Conservation (phyloP, 92 coral and sea anemone genomes). For the Porites evermanni region DNA sequence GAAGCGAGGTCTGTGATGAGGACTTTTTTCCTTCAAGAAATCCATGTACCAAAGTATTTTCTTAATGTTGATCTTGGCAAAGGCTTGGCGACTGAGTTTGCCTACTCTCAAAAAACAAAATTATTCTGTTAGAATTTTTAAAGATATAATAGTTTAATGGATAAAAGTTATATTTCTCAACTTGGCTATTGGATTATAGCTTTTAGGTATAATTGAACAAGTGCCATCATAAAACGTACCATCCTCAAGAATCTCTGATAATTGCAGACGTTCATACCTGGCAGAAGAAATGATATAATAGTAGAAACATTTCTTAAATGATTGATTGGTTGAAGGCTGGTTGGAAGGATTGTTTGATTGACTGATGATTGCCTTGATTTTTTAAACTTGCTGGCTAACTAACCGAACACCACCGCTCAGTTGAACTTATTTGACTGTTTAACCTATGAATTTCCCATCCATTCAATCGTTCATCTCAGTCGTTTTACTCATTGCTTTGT, state of each 20-base stretch:
- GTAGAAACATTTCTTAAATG: neutral
- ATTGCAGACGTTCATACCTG: conserved; percentile 30
- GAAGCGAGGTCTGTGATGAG: conserved; percentile 89
- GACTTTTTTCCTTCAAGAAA: conserved; percentile 87
- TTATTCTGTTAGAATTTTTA: no score
- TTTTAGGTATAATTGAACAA: no score
- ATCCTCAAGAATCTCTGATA: conserved; percentile 18
- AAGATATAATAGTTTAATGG: no score
- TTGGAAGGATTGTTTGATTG: no score
- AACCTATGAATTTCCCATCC: no score
- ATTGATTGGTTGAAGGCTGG: neutral
- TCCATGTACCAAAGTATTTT: conserved; percentile 79
- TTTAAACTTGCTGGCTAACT: no score
- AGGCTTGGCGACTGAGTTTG: conserved; percentile 63
- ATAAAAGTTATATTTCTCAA: no score
- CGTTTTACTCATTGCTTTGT: no score
- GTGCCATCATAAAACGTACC: neutral
- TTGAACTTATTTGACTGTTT: no score
- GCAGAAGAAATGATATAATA: neutral
- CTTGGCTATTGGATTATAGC: neutral
- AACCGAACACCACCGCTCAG: no score
- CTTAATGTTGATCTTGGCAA: conserved; percentile 71
- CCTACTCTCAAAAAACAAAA: conserved; percentile 28
- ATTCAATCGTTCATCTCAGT: no score
- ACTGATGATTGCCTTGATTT: no score